Evolutionary conservation across 1,140 invertebrate genomes (phyloP).

Genomic region (Geopemphigus sp.): DNA sequence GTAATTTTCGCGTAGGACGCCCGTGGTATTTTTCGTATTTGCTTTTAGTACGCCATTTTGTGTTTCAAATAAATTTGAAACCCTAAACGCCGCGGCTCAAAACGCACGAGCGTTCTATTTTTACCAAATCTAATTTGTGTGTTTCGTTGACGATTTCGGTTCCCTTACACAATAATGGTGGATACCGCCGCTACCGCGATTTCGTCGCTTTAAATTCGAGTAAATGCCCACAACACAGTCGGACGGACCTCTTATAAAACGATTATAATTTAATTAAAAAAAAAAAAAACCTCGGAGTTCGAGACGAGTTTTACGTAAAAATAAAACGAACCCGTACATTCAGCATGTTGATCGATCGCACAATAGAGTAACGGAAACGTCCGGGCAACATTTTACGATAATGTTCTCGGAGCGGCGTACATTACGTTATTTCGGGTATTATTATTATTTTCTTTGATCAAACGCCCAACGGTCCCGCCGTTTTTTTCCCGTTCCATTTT

Average conservation of each 20-base stretch:
- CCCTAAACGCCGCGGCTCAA: background rate
- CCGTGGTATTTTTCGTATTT: background rate
- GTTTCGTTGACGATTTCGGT: background rate
- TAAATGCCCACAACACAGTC: background rate
- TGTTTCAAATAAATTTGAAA: constrained; percentile 8
- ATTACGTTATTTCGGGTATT: too few species aligned
- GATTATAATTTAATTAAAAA: background rate
- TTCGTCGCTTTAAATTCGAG: background rate
- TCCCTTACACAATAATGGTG: background rate
- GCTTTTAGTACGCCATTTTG: background rate
- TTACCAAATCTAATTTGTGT: background rate
- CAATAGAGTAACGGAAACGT: too few species aligned
- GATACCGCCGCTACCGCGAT: too few species aligned
- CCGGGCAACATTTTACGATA: too few species aligned
- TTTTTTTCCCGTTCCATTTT: too few species aligned
- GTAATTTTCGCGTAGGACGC: background rate
- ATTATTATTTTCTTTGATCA: too few species aligned
- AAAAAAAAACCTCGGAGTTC: background rate
- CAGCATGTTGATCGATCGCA: too few species aligned
- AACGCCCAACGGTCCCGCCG: too few species aligned
- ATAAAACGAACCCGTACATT: too few species aligned
- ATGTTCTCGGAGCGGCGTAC: too few species aligned
- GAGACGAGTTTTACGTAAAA: background rate
- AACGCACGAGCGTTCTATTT: background rate
- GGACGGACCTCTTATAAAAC: background rate